Evolutionary conservation across 2,113 vertebrate genomes (phyloP).

Genomic region (Oenanthe oenanthe): DNA sequence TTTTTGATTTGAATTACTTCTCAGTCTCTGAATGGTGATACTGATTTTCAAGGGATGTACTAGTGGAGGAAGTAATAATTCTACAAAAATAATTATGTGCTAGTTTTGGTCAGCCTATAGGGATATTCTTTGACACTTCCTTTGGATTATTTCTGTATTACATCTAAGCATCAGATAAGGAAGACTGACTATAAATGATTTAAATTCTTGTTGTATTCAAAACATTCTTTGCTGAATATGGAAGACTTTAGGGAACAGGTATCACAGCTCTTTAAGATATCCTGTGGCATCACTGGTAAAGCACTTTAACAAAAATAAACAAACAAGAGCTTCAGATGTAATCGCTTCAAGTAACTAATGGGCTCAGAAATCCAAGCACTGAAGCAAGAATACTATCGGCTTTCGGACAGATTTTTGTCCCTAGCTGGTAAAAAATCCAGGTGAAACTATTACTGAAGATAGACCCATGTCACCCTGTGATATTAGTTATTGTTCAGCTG

Average conservation of each 20-base stretch:
- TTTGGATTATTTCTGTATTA: neutral
- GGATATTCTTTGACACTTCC: neutral
- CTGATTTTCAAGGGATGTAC: neutral
- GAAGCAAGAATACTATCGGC: neutral
- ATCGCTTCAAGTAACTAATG: accelerated
- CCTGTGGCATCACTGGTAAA: neutral
- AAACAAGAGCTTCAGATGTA: neutral
- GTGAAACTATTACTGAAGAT: neutral
- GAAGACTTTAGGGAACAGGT: neutral
- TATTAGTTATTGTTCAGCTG: neutral
- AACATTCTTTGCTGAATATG: neutral
- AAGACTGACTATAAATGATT: neutral
- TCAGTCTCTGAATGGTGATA: neutral
- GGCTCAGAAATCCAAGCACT: neutral
- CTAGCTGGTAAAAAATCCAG: neutral
- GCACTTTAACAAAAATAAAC: neutral
- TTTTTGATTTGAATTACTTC: neutral
- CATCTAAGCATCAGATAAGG: neutral
- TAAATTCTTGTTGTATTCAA: neutral
- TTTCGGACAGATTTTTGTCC: neutral
- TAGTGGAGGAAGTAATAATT: neutral
- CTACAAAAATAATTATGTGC: neutral
- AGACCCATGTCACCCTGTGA: neutral
- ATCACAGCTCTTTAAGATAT: neutral
- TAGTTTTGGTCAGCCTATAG: neutral